These are phyloP conservation scores for Cyphomyrus plagiostoma DNA, from an alignment of 2,113 vertebrate species.

Conservation along the genomic window DNA sequence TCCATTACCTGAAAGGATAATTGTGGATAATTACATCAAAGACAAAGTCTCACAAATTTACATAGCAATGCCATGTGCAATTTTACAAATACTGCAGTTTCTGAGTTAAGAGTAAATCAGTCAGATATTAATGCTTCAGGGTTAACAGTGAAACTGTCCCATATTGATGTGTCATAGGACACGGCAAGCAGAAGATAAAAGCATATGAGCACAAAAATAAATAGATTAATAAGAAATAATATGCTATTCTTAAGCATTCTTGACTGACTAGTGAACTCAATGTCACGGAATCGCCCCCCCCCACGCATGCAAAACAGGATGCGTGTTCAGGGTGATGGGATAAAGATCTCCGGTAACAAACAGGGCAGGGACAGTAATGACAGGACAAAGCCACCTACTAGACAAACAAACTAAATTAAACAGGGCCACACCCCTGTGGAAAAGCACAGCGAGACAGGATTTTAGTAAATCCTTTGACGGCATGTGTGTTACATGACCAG, in stretches of 20 bases:
- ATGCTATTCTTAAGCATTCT: conserved; percentile 4
- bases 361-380: not conserved
- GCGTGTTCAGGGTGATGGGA: not conserved
- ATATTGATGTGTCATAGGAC: not conserved
- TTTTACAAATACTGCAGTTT: not conserved
- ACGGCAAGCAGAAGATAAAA: not conserved
- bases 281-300: not conserved
- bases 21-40: not conserved
- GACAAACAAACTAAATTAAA: not conserved
- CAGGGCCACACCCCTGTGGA: not conserved
- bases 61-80: not conserved
- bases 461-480: not conserved
- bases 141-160: too few relatives aligned
- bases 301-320: conserved; percentile 1
- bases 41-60: not conserved
- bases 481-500: not conserved
- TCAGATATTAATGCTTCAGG: too few relatives aligned
- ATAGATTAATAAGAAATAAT: not conserved
- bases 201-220: not conserved
- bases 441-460: not conserved
- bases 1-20: not conserved
- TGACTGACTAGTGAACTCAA: conserved; percentile 3
- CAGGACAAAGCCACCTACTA: not conserved
- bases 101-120: not conserved
- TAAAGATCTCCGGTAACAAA: not conserved